Conservation (phyloP, 2,113 vertebrate species). For the Coracopsis vasa region DNA sequence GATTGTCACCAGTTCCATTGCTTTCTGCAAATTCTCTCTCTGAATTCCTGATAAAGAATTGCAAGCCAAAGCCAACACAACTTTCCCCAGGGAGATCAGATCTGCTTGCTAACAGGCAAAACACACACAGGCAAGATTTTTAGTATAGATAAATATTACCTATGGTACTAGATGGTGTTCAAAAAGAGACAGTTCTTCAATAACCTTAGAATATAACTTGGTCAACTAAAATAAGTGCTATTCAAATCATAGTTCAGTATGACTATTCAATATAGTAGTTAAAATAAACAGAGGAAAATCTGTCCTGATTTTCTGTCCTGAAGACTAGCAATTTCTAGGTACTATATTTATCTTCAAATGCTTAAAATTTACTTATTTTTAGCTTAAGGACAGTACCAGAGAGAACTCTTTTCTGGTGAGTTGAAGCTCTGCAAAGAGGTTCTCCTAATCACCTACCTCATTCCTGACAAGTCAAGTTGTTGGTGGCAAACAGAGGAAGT, state of each 20-base stretch:
- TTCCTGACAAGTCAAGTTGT: background rate
- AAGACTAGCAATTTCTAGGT: background rate
- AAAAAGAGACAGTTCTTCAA: background rate
- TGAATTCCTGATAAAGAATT: constrained; percentile 99
- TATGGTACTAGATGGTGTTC: background rate
- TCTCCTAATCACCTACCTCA: background rate
- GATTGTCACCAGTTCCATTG: constrained; percentile 98
- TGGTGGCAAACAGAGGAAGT: background rate
- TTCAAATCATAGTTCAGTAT: background rate
- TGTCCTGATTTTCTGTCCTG: background rate
- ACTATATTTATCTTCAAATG: background rate
- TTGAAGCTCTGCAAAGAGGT: background rate
- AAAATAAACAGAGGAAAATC: background rate
- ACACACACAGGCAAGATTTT: constrained; percentile 3
- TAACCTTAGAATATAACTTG: background rate
- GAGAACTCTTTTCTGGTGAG: background rate
- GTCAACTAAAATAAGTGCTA: background rate
- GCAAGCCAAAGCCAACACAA: constrained; percentile 97
- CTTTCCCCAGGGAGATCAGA: constrained; percentile 97
- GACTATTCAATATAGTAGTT: background rate
- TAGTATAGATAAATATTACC: background rate
- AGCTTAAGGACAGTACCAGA: background rate
- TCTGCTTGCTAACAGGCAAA: constrained; percentile 92
- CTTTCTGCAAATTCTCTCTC: constrained; percentile 98
- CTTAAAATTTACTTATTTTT: background rate